Conservation (phyloP, 2,113 vertebrate species). For the Sisor rabdophorus region DNA sequence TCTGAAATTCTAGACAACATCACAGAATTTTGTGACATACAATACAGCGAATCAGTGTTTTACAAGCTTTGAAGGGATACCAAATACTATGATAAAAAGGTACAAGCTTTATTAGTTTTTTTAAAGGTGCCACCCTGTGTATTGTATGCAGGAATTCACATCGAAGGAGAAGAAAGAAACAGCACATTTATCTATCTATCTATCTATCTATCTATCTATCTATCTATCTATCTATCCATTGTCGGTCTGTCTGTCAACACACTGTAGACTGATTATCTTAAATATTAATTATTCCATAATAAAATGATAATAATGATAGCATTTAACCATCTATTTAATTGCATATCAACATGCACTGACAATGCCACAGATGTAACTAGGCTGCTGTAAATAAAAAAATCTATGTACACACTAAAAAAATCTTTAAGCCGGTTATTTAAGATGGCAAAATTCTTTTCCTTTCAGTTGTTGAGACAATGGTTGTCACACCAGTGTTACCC, state of each 20-base stretch:
- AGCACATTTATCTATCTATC: no score
- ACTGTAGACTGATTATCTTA: not conserved
- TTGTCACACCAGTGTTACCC: constrained; percentile 57
- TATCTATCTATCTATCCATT: no score
- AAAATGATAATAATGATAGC: not conserved
- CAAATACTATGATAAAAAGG: no score
- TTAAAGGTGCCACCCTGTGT: not conserved
- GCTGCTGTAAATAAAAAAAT: constrained; percentile 6
- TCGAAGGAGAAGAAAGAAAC: not conserved
- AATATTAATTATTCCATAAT: not conserved
- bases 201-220: no score
- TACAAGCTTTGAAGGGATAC: not conserved
- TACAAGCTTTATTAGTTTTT: not conserved
- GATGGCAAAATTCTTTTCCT: constrained; percentile 32
- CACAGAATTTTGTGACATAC: not conserved
- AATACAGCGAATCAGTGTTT: not conserved
- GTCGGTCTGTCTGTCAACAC: not conserved
- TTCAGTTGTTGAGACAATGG: constrained; percentile 47
- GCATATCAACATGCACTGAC: constrained; percentile 1
- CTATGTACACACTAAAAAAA: constrained; percentile 3
- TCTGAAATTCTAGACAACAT: no score
- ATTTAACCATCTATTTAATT: not conserved
- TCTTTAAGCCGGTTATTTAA: constrained; percentile 26
- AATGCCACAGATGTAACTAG: constrained; percentile 9
- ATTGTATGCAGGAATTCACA: not conserved